Evolutionary conservation across 2,113 vertebrate genomes (phyloP), one percentile per base, ranked within the genome.

Genomic region (Aythya baeri): DNA sequence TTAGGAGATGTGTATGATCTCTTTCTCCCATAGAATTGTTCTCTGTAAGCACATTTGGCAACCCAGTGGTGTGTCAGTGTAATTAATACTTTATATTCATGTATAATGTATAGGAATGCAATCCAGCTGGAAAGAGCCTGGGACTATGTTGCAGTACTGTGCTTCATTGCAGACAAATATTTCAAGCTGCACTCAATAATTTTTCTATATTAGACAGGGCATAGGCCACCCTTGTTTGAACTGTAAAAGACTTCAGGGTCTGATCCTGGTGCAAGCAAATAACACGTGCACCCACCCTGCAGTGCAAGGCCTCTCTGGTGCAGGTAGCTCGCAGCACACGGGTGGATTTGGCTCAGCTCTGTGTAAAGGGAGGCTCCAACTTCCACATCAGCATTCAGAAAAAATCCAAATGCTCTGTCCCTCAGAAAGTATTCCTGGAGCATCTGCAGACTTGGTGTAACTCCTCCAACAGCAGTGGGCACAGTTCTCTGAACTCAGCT

Each of bases 381-480:
- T 29, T 20, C 75, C 7, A 7, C 20, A 0, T 23, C 7, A 15
- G 49, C 32, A 6, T 7, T 29, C 1, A 4, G 57, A 17, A 61
- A 44, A 43, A 67, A 16, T 22, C 62, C 7, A 2, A 36, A 29
- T 31, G 2, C 3, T 9, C 25, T 36, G 31, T 31, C 22, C 52
- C 52, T 23, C 5, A 0, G 41, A 34, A 88, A 41, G 23, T 34
- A 20, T 29, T 36, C 71, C 58, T 23, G 29, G 43, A 41, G 63
- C 20, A 18, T 49, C 79, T 31, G 44, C 17, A 43, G 16, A 43
- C 27, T 38, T 23, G 20, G 2, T 0, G 1, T 31, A 23, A 17
- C 43, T 1, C 1, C 18, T 9, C 6, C 57, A 15, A 13, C 1
- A 1, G 50, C 0, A 1, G 8, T 7, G 50, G 21, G 50, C 49